Percentiles rank a stretch among this genome's conserved stretches.
Conservation (phyloP, 2,888 invertebrate species). For the Sialis fuliginosa region DNA sequence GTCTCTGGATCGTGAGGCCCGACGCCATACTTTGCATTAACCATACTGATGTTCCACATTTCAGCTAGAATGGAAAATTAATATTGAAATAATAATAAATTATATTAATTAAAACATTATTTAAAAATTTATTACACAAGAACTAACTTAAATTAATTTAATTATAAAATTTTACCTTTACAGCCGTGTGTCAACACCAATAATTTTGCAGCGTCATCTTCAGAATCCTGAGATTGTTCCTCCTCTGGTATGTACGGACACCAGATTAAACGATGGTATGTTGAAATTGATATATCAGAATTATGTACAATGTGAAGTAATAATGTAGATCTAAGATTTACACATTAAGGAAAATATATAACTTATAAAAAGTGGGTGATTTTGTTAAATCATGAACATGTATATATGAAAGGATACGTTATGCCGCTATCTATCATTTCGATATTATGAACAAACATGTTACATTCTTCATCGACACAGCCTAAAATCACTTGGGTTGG, state of each 20-base stretch:
- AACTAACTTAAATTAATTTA: not conserved
- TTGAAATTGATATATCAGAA: constrained; percentile 17
- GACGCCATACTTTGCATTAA: constrained; percentile 25
- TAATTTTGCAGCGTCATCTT: constrained; percentile 55
- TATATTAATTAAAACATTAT: not conserved
- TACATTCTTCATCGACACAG: constrained; percentile 73
- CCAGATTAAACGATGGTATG: constrained; percentile 68
- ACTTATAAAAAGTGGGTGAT: not conserved
- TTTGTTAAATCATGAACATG: not conserved
- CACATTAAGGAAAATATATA: constrained; percentile 10
- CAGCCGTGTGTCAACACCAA: constrained; percentile 66
- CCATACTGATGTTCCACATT: constrained; percentile 32
- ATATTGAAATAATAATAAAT: not conserved
- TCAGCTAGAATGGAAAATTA: constrained; percentile 24
- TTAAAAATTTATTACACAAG: not conserved
- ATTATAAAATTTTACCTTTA: constrained; percentile 27
- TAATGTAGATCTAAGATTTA: constrained; percentile 30
- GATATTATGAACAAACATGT: constrained; percentile 65
- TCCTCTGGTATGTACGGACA: constrained; percentile 76
- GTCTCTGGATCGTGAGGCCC: constrained; percentile 24
- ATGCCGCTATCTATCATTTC: constrained; percentile 38
- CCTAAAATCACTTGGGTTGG: constrained; percentile 62
- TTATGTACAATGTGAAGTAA: constrained; percentile 40
- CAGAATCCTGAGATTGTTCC: constrained; percentile 33
- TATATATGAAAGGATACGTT: constrained; percentile 28